phyloP scores from a whole-genome alignment of 2,113 vertebrate species.

The Lonchura striata region DNA sequence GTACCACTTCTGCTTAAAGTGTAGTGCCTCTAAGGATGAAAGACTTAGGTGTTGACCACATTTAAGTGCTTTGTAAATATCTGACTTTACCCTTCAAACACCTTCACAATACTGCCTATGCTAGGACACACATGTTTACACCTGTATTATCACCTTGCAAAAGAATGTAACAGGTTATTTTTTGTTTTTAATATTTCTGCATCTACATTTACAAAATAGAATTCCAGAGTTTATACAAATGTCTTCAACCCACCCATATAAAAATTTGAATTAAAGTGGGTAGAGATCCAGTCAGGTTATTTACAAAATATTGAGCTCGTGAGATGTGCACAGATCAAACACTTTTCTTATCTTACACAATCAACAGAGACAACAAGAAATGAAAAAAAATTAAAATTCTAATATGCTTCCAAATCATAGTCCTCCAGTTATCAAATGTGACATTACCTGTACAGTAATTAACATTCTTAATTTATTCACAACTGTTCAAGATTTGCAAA shows the following conservation, averaged over 20 bases:
- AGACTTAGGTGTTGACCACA: neutral
- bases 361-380: conserved; percentile 31
- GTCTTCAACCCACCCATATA: neutral
- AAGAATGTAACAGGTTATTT: neutral
- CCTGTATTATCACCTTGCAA: neutral
- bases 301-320: conserved; percentile 61
- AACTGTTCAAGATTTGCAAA: conserved; percentile 68
- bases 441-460: conserved; percentile 65
- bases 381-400: neutral
- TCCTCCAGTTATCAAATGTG: neutral
- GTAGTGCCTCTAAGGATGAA: neutral
- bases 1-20: conserved; percentile 5
- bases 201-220: neutral
- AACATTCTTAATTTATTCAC: conserved; percentile 65
- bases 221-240: neutral
- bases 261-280: conserved; percentile 18
- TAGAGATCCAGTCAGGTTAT: conserved; percentile 47
- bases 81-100: neutral
- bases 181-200: neutral
- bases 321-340: conserved; percentile 22
- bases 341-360: conserved; percentile 41
- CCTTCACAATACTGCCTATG: conserved; percentile 2
- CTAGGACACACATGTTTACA: neutral
- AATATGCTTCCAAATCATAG: conserved; percentile 38
- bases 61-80: neutral